phyloP scores from a whole-genome alignment of 2,797 vertebrate species.

The Caiman crocodilus region DNA sequence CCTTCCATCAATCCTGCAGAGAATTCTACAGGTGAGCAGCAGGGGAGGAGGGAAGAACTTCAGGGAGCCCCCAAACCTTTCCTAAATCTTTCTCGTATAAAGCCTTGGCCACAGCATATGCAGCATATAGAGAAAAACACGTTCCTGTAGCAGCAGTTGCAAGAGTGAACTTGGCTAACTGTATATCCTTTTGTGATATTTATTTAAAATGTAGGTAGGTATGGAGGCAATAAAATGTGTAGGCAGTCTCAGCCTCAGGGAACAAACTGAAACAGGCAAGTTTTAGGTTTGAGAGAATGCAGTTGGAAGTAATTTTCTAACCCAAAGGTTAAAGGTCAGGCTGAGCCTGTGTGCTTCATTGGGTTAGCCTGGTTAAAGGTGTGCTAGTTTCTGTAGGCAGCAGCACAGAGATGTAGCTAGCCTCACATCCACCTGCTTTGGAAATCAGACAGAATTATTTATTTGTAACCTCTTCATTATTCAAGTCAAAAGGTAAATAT shows the following conservation, averaged over 20 bases:
- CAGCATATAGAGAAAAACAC: neutral
- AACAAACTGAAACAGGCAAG: neutral
- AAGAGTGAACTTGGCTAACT: neutral
- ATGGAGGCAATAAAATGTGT: too few species aligned
- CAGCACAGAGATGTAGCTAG: too few species aligned
- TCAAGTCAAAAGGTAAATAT: neutral
- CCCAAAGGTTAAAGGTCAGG: too few species aligned
- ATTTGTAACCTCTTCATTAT: neutral
- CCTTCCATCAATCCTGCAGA: constrained; percentile 93
- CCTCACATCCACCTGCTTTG: neutral
- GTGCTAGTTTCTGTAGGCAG: too few species aligned
- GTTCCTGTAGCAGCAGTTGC: neutral
- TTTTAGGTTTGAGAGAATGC: neutral
- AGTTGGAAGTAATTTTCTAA: neutral
- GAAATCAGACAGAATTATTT: neutral
- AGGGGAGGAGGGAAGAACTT: neutral
- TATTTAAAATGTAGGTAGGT: too few species aligned
- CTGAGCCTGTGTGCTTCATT: too few species aligned
- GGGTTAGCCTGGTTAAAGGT: too few species aligned
- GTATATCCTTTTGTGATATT: neutral
- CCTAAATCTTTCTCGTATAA: neutral
- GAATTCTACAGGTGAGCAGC: constrained; percentile 91
- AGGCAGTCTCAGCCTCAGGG: neutral
- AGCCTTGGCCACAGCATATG: neutral
- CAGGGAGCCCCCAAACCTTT: neutral